Evolutionary conservation across 2,797 vertebrate species (phyloP), one percentile per base, ranked within the genome.

Genomic region (Alauda arvensis): DNA sequence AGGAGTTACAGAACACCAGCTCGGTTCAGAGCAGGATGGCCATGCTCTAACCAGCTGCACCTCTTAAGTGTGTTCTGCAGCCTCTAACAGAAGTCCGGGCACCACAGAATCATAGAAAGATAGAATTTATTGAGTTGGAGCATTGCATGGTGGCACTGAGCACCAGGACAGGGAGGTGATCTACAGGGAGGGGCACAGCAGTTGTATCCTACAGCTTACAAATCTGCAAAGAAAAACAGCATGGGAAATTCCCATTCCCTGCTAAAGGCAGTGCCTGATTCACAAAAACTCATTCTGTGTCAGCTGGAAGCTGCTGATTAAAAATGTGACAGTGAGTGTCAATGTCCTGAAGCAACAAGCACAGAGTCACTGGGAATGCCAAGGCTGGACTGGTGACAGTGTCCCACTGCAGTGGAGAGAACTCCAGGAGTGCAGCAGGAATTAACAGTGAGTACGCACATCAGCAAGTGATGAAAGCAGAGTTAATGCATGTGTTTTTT

Each of bases 111-210:
- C 33, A 48, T 0, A 24, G 34, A 28, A 68, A 34, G 14, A 23
- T 0, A 9, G 15, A 55, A 4, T 10, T 33, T 61, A 19, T 3
- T 10, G 37, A 62, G n/a, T 0, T 75, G 56, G 29, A 57, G 56
- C n/a, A 17, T 0, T 18, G 31, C 42, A 37, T 33, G 0, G 15
- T 5, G 6, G 8, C 56, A 62, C 52, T 59, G 65, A 0, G 0
- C 17, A 46, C 20, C 10, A 57, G 65, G 33, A 43, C 48, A 48
- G 1, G 3, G 37, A 62, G 37, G 28, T 29, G 29, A 37, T 0
- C 1, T 18, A n/a, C 48, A 46, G 25, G 11, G 40, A 8, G 25
- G 29, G 28, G 16, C 28, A 56, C 24, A 10, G 0, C 0, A 77
- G 9, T 7, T 79, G 33, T 1, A 26, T 8, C 63, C 71, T 43